Conservation (phyloP, 1,140 invertebrate species). For the Latrodectus geometricus region DNA sequence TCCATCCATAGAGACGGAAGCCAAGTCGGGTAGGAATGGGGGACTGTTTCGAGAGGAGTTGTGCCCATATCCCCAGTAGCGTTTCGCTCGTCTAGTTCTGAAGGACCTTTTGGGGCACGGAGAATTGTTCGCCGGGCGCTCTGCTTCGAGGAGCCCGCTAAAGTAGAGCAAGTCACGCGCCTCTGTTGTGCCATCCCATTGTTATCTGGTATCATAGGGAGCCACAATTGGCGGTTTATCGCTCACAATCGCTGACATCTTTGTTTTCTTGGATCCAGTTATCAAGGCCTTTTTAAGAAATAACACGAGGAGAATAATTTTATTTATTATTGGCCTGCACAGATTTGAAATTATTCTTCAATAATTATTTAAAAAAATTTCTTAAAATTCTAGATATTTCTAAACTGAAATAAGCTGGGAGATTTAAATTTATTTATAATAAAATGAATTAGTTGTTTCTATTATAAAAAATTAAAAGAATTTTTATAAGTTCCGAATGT, state of each 20-base stretch:
- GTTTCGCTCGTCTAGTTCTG: slow-evolving; percentile 52
- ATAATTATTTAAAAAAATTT: too few species aligned
- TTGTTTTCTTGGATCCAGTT: not conserved
- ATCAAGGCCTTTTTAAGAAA: not conserved
- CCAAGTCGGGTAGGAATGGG: not conserved
- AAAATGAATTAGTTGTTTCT: too few species aligned
- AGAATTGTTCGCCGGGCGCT: slow-evolving; percentile 16
- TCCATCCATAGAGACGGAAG: not conserved
- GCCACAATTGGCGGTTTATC: slow-evolving; percentile 35
- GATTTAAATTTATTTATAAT: too few species aligned
- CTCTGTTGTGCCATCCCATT: slow-evolving; percentile 33
- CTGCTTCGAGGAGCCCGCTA: slow-evolving; percentile 37
- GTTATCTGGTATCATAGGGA: not conserved
- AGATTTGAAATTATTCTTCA: too few species aligned
- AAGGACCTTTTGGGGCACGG: slow-evolving; percentile 46
- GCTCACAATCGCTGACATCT: not conserved
- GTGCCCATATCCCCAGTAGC: slow-evolving; percentile 13
- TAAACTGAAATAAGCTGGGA: too few species aligned
- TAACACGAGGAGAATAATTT: too few species aligned
- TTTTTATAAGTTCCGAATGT: too few species aligned
- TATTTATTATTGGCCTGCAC: too few species aligned
- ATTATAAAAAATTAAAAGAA: too few species aligned
- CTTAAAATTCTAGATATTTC: too few species aligned
- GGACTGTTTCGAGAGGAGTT: slow-evolving; percentile 21
- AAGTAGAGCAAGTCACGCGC: slow-evolving; percentile 45